Percentiles rank a stretch among this genome's conserved stretches.
These are phyloP conservation scores for Stomatorhinus walkeri DNA, from an alignment of 2,797 vertebrate genomes.

Conservation along the genomic window DNA sequence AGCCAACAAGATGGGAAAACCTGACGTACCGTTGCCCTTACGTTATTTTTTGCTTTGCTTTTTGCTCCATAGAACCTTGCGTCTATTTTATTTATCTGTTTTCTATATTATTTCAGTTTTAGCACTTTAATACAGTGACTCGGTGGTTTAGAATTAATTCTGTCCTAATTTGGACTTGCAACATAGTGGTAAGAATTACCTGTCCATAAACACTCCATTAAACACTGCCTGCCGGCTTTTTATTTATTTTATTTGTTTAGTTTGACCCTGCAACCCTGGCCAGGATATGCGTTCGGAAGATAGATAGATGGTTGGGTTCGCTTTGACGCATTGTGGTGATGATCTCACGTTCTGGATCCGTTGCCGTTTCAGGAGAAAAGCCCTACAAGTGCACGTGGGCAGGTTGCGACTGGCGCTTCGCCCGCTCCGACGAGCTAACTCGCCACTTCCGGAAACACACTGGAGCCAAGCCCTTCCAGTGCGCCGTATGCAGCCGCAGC, in stretches of 20 bases:
- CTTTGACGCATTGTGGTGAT: background rate
- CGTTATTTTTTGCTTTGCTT: background rate
- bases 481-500: conserved; percentile 81
- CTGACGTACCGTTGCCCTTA: background rate
- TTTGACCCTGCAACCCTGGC: background rate
- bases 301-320: background rate
- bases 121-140: background rate
- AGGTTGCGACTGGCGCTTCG: conserved; percentile 94
- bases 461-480: conserved; percentile 92
- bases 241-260: background rate
- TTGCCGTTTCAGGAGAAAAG: conserved; percentile 77
- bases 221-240: background rate
- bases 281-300: background rate
- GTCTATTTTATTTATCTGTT: background rate
- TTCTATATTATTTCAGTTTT: background rate
- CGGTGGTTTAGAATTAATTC: background rate
- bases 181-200: background rate
- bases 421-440: conserved; percentile 90
- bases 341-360: background rate
- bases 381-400: conserved; percentile 96
- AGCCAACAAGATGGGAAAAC: background rate
- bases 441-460: conserved; percentile 98
- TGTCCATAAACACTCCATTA: background rate
- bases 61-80: background rate
- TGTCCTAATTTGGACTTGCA: background rate